Percentiles rank a stretch among this genome's conserved stretches.
Evolutionary conservation across 2,888 invertebrate species (phyloP).

Genomic region (Pammene fasciana): DNA sequence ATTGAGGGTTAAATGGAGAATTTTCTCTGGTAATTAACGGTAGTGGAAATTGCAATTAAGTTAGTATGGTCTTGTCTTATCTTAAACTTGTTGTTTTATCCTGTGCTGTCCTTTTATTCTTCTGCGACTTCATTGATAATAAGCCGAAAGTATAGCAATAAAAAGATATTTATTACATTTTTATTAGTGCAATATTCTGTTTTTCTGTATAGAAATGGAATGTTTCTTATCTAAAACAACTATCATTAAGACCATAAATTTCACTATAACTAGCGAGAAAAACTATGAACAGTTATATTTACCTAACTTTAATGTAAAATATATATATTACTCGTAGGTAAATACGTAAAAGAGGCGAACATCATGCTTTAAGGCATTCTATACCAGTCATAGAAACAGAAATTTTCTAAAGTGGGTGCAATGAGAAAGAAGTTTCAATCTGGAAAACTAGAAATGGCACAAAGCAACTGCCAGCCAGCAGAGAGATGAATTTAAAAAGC

Average conservation of each 20-base stretch:
- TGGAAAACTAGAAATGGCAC: slow-evolving; percentile 2
- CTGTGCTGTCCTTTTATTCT: too few relatives aligned
- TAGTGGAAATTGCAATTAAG: neutral
- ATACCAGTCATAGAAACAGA: too few relatives aligned
- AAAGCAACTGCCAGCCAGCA: slow-evolving; percentile 9
- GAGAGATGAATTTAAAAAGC: slow-evolving; percentile 16
- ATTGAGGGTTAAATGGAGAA: neutral
- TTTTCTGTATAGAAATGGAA: neutral
- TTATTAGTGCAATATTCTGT: too few relatives aligned
- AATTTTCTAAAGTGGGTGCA: too few relatives aligned
- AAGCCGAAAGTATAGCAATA: neutral
- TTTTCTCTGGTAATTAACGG: slow-evolving; percentile 2
- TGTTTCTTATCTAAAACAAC: neutral
- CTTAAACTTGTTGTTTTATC: neutral
- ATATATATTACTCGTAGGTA: too few relatives aligned
- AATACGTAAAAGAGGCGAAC: too few relatives aligned
- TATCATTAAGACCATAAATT: neutral
- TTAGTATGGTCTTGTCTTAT: neutral
- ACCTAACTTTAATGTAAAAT: too few relatives aligned
- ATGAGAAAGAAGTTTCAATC: neutral
- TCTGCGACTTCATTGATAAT: neutral
- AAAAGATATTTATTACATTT: too few relatives aligned
- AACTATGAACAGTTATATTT: too few relatives aligned
- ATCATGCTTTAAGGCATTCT: too few relatives aligned
- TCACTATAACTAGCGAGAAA: neutral